Evolutionary conservation across 2,113 vertebrate species (phyloP).

Genomic region (Dicaeum eximium): DNA sequence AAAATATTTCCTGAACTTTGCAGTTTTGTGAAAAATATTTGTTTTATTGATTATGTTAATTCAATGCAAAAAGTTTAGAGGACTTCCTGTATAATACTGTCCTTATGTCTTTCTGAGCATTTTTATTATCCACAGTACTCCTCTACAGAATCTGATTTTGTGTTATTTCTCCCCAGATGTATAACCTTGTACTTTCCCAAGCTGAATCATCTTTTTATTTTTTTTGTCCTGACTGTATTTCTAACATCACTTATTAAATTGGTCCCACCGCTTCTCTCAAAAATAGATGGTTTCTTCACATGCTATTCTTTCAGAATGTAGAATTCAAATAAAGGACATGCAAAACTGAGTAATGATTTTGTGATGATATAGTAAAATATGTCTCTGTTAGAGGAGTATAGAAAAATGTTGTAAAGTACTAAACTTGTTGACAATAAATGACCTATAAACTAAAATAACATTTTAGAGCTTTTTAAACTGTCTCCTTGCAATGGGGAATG

Average conservation of each 20-base stretch:
- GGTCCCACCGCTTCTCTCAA: not conserved
- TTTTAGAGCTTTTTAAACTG: not conserved
- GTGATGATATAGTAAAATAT: not conserved
- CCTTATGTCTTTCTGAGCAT: not conserved
- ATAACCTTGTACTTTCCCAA: not conserved
- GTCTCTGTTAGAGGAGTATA: not conserved
- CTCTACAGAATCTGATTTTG: not conserved
- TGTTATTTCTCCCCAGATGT: not conserved
- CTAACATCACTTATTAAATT: constrained; percentile 4
- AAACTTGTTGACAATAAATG: not conserved
- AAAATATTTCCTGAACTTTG: not conserved
- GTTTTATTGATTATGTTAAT: not conserved
- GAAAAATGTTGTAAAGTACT: not conserved
- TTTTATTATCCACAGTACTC: not conserved
- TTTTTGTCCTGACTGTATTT: not conserved
- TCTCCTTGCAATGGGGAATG: not conserved
- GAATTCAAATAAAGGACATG: not conserved
- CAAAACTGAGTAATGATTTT: not conserved
- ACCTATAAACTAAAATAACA: not conserved
- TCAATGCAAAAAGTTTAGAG: not conserved
- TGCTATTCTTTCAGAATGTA: not conserved
- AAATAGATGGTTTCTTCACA: not conserved
- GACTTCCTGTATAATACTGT: not conserved
- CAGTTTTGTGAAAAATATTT: not conserved
- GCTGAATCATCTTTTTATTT: not conserved